Evolutionary conservation across 2,113 vertebrate species (phyloP).

Genomic region (Dunckerocampus dactyliophorus): DNA sequence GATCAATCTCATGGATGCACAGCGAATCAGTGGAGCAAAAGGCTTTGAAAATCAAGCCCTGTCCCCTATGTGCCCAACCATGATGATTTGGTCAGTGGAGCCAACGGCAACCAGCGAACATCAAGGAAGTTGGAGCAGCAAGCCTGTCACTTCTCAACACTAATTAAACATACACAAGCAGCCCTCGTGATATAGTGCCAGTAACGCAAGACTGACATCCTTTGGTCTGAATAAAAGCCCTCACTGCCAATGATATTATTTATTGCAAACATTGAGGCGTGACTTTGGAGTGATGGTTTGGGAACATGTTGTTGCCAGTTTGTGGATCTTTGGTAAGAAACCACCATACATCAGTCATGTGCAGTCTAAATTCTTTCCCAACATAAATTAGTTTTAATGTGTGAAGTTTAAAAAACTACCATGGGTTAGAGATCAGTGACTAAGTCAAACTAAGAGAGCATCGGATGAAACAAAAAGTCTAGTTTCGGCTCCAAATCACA

Average conservation of each 20-base stretch:
- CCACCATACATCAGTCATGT: neutral
- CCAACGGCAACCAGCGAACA: slow-evolving; percentile 75
- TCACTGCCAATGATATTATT: slow-evolving; percentile 28
- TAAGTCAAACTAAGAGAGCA: neutral
- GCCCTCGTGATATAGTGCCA: slow-evolving; percentile 52
- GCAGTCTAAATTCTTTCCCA: neutral
- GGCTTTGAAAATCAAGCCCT: slow-evolving; percentile 79
- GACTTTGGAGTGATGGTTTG: neutral
- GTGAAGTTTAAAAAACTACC: neutral
- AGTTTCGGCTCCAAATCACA: neutral
- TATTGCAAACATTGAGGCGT: slow-evolving; percentile 9
- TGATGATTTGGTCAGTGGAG: slow-evolving; percentile 78
- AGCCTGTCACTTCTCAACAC: slow-evolving; percentile 71
- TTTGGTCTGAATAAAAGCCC: slow-evolving; percentile 52
- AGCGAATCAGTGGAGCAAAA: slow-evolving; percentile 75
- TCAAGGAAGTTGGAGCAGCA: slow-evolving; percentile 71
- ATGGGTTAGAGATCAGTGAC: no score
- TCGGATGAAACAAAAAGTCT: neutral
- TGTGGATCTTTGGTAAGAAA: neutral
- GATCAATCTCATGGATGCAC: slow-evolving; percentile 79
- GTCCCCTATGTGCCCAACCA: slow-evolving; percentile 75
- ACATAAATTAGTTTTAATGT: neutral
- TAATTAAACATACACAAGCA: slow-evolving; percentile 74
- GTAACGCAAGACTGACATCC: slow-evolving; percentile 46
- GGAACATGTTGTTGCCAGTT: neutral